Evolutionary conservation across 2,113 vertebrate genomes (phyloP).

Genomic region (Corydoras sp.): DNA sequence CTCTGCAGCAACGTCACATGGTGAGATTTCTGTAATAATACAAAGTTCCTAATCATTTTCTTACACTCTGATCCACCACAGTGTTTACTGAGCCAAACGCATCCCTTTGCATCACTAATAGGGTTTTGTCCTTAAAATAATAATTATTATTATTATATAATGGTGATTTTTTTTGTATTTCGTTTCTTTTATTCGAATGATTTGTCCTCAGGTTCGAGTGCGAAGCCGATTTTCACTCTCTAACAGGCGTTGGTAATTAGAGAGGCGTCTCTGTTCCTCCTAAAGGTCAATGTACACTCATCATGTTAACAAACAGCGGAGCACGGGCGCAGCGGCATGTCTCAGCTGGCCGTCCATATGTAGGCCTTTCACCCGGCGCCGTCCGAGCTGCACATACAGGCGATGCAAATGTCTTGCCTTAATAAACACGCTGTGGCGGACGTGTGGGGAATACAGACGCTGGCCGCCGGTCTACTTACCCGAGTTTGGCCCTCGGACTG

Average conservation of each 20-base stretch:
- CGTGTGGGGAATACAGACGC: slow-evolving; percentile 39
- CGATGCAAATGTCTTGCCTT: slow-evolving; percentile 42
- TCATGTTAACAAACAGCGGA: slow-evolving; percentile 15
- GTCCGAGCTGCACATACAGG: slow-evolving; percentile 14
- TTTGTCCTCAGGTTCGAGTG: no score
- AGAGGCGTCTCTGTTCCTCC: background rate
- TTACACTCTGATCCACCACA: slow-evolving; percentile 27
- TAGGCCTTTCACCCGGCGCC: slow-evolving; percentile 22
- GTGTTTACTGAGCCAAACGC: slow-evolving; percentile 45
- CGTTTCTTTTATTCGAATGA: no score
- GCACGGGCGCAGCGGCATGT: slow-evolving; percentile 35
- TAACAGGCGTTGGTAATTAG: background rate
- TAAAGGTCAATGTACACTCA: slow-evolving; percentile 29
- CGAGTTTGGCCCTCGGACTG: slow-evolving; percentile 55
- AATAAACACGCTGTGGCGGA: slow-evolving; percentile 48
- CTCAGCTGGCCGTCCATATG: slow-evolving; percentile 52
- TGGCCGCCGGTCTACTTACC: slow-evolving; percentile 51
- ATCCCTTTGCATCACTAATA: background rate
- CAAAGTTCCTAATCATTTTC: slow-evolving; percentile 14
- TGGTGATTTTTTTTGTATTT: no score
- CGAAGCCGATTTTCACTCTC: no score
- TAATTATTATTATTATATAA: no score
- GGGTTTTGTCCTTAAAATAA: no score
- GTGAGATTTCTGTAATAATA: no score
- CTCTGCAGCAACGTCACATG: no score